A percentile compares a stretch with the other conserved stretches of the same genome.
These are phyloP conservation scores for Okapia johnstoni DNA, from an alignment of 2,113 vertebrate species.

Conservation along the genomic window DNA sequence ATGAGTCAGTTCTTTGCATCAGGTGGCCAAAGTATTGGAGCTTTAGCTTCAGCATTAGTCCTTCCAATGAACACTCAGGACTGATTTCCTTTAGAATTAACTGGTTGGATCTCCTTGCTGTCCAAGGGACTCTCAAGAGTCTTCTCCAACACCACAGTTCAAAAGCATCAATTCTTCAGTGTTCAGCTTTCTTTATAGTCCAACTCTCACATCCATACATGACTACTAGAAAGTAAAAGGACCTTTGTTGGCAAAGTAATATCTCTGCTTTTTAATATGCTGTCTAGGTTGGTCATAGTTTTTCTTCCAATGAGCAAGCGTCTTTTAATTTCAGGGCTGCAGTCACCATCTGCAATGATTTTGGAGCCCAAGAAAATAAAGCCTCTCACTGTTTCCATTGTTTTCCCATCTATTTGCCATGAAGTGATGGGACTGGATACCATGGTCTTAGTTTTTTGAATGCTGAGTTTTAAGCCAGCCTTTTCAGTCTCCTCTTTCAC, in stretches of 20 bases:
- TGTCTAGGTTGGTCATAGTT: not conserved
- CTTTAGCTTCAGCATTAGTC: not conserved
- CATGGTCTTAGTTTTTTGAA: not conserved
- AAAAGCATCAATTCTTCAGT: not conserved
- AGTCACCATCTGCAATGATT: not conserved
- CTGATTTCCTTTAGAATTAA: not conserved
- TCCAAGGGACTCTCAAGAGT: not conserved
- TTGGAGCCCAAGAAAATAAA: not conserved
- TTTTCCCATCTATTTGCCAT: not conserved
- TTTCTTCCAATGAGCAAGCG: not conserved
- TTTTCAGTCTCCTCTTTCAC: not conserved
- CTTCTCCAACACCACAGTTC: not conserved
- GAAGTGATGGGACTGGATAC: not conserved
- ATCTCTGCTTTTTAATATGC: not conserved
- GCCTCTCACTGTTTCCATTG: not conserved
- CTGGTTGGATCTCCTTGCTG: not conserved
- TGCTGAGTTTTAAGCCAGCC: not conserved
- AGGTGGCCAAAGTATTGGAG: not conserved
- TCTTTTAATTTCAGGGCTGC: not conserved
- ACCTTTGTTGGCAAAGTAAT: not conserved
- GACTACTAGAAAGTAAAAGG: not conserved
- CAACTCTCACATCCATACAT: not conserved
- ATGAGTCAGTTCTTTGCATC: not conserved
- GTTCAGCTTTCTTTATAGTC: not conserved
- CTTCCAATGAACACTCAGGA: not conserved